Conservation (phyloP, 2,797 vertebrate species). For the Cyclopterus lumpus region DNA sequence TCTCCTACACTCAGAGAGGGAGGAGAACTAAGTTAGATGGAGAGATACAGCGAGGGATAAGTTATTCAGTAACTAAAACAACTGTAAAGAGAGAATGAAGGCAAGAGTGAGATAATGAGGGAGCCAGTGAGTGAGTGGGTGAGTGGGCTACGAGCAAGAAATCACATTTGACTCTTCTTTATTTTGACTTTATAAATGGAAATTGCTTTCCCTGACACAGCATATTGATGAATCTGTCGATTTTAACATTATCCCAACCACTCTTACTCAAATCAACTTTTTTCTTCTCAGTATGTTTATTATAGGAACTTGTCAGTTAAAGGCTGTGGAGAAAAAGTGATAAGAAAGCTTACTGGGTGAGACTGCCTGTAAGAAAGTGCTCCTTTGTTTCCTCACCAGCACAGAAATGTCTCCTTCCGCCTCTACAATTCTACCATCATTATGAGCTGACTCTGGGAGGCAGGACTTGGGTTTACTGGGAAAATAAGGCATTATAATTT, state of each 20-base stretch:
- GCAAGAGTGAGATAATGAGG: constrained; percentile 67
- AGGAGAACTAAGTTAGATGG: constrained; percentile 56
- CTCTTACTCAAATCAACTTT: constrained; percentile 1
- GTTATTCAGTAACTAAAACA: constrained; percentile 63
- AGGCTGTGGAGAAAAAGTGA: constrained; percentile 15
- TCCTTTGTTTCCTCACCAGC: constrained; percentile 32
- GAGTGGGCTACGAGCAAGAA: constrained; percentile 27
- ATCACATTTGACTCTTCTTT: constrained; percentile 29
- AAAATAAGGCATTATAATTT: constrained; percentile 23
- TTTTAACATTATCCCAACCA: constrained; percentile 25
- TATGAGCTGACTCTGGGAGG: constrained; percentile 19
- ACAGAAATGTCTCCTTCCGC: constrained; percentile 17
- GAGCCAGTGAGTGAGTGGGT: constrained; percentile 40
- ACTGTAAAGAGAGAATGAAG: constrained; percentile 61
- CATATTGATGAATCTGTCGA: constrained; percentile 26
- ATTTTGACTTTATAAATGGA: constrained; percentile 40
- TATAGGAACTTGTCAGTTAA: constrained; percentile 24
- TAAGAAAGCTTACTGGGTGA: constrained; percentile 44
- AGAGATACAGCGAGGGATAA: constrained; percentile 44
- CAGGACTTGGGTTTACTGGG: constrained; percentile 14
- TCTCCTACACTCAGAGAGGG: constrained; percentile 60
- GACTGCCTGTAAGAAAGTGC: constrained; percentile 32
- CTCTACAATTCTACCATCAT: constrained; percentile 29
- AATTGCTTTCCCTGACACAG: constrained; percentile 22
- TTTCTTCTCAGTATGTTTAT: constrained; percentile 38